These are phyloP conservation scores for Temnothorax curvispinosus DNA, from an alignment of 1,140 invertebrate genomes.

Conservation along the genomic window DNA sequence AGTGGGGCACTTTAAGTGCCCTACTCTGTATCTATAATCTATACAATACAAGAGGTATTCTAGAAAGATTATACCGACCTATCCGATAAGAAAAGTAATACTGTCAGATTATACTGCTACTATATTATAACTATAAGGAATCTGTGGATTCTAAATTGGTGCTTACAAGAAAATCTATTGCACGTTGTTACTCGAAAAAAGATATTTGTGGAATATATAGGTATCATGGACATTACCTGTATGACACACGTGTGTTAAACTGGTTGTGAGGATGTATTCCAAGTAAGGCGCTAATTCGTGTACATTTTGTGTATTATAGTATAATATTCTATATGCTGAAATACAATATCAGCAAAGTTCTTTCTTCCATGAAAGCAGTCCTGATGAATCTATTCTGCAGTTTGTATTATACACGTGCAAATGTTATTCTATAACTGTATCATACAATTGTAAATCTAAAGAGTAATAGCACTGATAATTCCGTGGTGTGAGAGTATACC, in stretches of 20 bases:
- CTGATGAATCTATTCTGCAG: slow-evolving; percentile 24
- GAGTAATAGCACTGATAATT: slow-evolving; percentile 18
- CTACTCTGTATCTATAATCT: no score
- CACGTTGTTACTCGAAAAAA: slow-evolving; percentile 41
- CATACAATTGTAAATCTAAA: slow-evolving; percentile 35
- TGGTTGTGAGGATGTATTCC: slow-evolving; percentile 67
- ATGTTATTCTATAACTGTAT: slow-evolving; percentile 7
- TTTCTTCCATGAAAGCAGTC: slow-evolving; percentile 25
- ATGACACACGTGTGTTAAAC: slow-evolving; percentile 52
- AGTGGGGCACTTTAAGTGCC: no score
- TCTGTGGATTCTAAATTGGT: slow-evolving; percentile 47
- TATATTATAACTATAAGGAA: slow-evolving; percentile 14
- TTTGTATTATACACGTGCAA: slow-evolving; percentile 11
- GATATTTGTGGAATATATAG: slow-evolving; percentile 15
- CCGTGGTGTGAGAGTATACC: not conserved
- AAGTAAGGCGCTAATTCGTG: slow-evolving; percentile 40
- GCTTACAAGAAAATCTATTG: slow-evolving; percentile 63
- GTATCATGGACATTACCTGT: slow-evolving; percentile 5
- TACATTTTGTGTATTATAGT: slow-evolving; percentile 68
- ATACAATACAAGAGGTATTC: slow-evolving; percentile 22
- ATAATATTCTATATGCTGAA: slow-evolving; percentile 52
- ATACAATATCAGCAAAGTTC: slow-evolving; percentile 38
- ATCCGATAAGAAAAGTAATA: slow-evolving; percentile 39
- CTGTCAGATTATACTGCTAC: slow-evolving; percentile 24
- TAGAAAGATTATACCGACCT: slow-evolving; percentile 50